Evolutionary conservation across 2,113 vertebrate genomes (phyloP).

Genomic region (Laticauda laticaudata): DNA sequence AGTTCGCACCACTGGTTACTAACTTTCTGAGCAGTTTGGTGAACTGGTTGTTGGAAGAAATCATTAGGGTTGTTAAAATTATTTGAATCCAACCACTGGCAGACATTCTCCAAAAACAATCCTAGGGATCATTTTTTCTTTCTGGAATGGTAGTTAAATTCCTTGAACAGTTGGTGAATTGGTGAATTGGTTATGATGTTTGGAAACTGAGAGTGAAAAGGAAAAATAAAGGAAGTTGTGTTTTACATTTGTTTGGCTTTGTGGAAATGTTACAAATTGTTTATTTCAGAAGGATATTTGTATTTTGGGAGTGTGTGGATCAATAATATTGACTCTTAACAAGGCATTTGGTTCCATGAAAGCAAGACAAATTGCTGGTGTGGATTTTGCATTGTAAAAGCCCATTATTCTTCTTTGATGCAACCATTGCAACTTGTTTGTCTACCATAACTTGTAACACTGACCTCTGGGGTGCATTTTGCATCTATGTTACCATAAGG

Average conservation of each 20-base stretch:
- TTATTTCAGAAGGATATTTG: not conserved
- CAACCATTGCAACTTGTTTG: not conserved
- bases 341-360: not conserved
- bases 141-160: not conserved
- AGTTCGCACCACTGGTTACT: no score
- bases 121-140: not conserved
- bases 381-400: not conserved
- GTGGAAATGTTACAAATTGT: not conserved
- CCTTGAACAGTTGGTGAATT: not conserved
- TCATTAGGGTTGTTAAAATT: no score
- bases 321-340: not conserved
- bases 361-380: not conserved
- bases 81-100: not conserved
- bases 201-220: not conserved
- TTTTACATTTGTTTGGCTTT: not conserved
- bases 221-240: not conserved
- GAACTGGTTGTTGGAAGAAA: no score
- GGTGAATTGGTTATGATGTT: not conserved
- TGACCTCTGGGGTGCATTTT: not conserved
- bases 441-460: not conserved
- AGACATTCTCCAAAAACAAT: not conserved
- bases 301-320: not conserved
- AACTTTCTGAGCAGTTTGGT: no score
- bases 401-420: not conserved
- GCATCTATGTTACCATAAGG: not conserved